These are phyloP conservation scores for Coenonympha arcania DNA, from an alignment of 2,888 invertebrate species.

Conservation along the genomic window DNA sequence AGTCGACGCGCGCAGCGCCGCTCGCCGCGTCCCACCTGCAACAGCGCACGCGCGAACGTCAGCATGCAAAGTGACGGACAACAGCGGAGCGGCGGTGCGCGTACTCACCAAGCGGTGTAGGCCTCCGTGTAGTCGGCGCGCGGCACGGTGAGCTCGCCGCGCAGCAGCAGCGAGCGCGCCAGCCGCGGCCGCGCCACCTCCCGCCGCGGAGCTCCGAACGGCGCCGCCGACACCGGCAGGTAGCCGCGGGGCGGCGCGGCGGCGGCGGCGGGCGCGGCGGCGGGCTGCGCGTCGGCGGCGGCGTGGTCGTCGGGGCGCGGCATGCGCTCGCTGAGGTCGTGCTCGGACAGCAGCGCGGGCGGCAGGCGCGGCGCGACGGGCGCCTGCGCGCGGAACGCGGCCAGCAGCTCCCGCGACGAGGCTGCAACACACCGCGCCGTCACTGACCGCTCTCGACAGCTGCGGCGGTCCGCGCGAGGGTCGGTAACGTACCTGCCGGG, in stretches of 20 bases:
- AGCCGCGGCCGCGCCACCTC: conserved; percentile 40
- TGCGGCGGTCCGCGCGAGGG: background rate
- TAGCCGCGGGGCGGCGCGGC: background rate
- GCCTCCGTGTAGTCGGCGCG: conserved; percentile 52
- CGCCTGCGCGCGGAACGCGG: conserved; percentile 43
- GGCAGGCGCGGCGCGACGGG: conserved; percentile 43
- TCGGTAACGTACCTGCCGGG: conserved; percentile 11
- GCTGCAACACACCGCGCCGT: conserved; percentile 29
- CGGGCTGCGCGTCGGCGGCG: background rate
- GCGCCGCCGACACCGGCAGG: background rate
- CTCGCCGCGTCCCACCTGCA: conserved; percentile 52
- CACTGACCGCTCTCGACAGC: background rate
- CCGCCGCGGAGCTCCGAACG: conserved; percentile 1
- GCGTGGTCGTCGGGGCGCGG: conserved; percentile 27
- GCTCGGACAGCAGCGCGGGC: conserved; percentile 39
- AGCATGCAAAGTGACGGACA: background rate
- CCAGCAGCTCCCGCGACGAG: conserved; percentile 41
- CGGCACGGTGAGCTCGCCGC: conserved; percentile 45
- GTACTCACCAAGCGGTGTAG: conserved; percentile 45
- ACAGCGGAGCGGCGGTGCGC: background rate
- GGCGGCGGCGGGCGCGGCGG: background rate
- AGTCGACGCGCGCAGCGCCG: conserved; percentile 48
- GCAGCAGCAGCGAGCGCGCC: conserved; percentile 40
- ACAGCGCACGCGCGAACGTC: background rate
- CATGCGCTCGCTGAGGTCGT: conserved; percentile 30